These are phyloP conservation scores for Bujurquina vittata DNA, from an alignment of 2,113 vertebrate genomes.

Conservation along the genomic window DNA sequence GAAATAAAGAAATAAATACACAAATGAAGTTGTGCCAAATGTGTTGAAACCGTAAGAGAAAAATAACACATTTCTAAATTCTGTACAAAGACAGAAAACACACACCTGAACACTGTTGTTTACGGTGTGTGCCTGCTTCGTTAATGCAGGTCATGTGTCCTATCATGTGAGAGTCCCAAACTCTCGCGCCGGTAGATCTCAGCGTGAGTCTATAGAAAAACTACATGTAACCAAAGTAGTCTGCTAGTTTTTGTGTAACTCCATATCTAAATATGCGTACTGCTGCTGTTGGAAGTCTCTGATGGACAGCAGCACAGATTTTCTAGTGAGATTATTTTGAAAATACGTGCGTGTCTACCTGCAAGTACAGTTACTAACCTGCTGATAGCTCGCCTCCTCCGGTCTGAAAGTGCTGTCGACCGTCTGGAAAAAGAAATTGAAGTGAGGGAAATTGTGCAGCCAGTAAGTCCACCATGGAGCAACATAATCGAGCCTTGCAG, in stretches of 20 bases:
- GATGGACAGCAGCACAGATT: neutral
- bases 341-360: conserved; percentile 53
- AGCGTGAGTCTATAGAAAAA: neutral
- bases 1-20: neutral
- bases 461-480: conserved; percentile 94
- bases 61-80: neutral
- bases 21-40: neutral
- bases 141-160: conserved; percentile 72
- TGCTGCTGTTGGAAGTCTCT: neutral
- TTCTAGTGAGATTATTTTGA: neutral
- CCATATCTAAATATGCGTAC: neutral
- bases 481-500: conserved; percentile 86
- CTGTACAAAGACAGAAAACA: neutral
- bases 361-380: conserved; percentile 78
- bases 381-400: conserved; percentile 85
- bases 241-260: neutral
- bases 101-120: neutral
- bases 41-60: neutral
- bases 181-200: neutral
- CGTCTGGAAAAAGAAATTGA: conserved; percentile 78
- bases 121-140: neutral
- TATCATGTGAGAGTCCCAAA: conserved; percentile 57
- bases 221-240: neutral
- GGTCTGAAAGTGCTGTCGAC: conserved; percentile 86
- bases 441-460: conserved; percentile 91